Evolutionary conservation across 2,113 vertebrate genomes (phyloP).

Genomic region (Datnioides undecimradiatus): DNA sequence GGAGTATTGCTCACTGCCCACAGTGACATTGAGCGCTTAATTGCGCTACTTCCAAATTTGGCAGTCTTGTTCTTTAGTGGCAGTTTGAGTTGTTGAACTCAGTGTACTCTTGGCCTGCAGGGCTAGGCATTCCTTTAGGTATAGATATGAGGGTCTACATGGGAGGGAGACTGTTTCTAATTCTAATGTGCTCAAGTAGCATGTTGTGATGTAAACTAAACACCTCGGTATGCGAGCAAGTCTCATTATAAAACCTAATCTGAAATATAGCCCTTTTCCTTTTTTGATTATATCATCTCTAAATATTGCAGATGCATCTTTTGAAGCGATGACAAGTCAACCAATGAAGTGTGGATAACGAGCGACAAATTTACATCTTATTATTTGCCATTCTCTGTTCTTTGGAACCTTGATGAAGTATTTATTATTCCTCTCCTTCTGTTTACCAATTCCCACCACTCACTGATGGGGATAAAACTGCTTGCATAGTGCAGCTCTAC

Average conservation of each 20-base stretch:
- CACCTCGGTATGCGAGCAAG: conserved; percentile 16
- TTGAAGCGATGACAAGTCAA: conserved; percentile 48
- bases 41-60: conserved; percentile 73
- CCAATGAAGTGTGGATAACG: conserved; percentile 66
- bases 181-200: conserved; percentile 42
- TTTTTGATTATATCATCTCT: conserved; percentile 9
- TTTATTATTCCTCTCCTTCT: conserved; percentile 75
- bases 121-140: conserved; percentile 68
- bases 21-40: conserved; percentile 77
- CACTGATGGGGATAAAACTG: conserved; percentile 42
- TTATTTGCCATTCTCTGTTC: conserved; percentile 62
- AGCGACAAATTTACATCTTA: conserved; percentile 60
- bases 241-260: conserved; percentile 32
- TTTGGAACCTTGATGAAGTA: conserved; percentile 67
- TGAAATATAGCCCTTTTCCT: background rate
- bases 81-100: conserved; percentile 72
- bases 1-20: conserved; percentile 72
- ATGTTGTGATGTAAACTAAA: conserved; percentile 49
- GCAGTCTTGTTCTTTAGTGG: conserved; percentile 69
- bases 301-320: conserved; percentile 43
- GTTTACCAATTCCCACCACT: conserved; percentile 70
- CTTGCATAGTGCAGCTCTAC: conserved; percentile 28
- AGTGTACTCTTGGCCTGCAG: conserved; percentile 60
- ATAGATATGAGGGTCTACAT: conserved; percentile 54
- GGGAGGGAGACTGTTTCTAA: conserved; percentile 49